Base-by-base conservation (phyloP, 1,140 invertebrate species). In the Eulimnadia texana region DNA sequence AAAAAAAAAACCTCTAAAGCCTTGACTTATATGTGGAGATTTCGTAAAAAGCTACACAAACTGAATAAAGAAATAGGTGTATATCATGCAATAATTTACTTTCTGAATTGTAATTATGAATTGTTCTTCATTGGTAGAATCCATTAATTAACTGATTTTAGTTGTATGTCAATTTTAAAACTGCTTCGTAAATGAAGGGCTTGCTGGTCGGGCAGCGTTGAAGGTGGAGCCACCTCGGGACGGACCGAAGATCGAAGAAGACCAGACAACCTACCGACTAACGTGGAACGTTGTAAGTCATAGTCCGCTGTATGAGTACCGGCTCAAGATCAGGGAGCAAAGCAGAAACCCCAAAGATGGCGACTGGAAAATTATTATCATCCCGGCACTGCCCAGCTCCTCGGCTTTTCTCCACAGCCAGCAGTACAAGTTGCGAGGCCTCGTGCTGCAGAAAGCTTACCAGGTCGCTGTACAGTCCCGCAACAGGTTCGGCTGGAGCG, bases 401-500 rank as follows among this genome's bases (percentile, higher is more conserved):
- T 54, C 28, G 13, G 29, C 47, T 33, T 51, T 28, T 19, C 22
- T 61, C 9, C 60, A 61, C 60, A 61, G 60, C 33, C 60, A 61
- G 13, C 50, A 29, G 19, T 61, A 61, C 51, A 51, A 54, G 3
- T 19, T 61, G 3, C 27, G 25, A 33, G 60, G 50, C 24, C 16
- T 61, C 9, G 60, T 33, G 23, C 24, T 51, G n/a, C 50, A 51
- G 19, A 55, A 52, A 20, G 51, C 27, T 10, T 61, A 61, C 50
- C 60, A 61, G 42, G 60, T 61, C 0, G 53, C 49, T n/a, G 51
- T 61, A 50, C 60, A 61, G 51, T 61, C 60, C 10, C 60, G 60
- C n/a, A 61, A 61, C 23, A 50, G 60, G 11, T 61, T 61, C 27
- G 60, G 60, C 22, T 61, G 60, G 60, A 61, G 60, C 25, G 25